phyloP scores from a whole-genome alignment of 2,888 invertebrate species.

The Harpagoxenus sublaevis region DNA sequence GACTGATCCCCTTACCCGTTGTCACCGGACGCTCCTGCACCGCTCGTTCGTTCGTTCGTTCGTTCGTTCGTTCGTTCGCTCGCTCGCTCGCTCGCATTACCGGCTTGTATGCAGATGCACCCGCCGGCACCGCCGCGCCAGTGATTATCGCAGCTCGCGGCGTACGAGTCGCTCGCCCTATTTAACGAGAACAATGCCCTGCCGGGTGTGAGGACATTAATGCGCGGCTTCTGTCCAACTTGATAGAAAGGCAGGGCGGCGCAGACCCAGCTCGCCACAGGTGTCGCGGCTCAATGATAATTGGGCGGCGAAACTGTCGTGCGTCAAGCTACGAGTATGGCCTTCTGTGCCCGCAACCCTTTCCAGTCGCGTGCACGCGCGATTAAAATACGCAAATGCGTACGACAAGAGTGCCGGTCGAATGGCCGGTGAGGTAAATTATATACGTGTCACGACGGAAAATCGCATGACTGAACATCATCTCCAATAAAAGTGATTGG shows the following conservation, averaged over 20 bases:
- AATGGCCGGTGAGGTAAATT: not conserved
- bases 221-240: slow-evolving; percentile 56
- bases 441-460: not conserved
- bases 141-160: slow-evolving; percentile 68
- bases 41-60: slow-evolving; percentile 34
- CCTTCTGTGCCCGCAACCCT: slow-evolving; percentile 21
- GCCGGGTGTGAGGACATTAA: slow-evolving; percentile 48
- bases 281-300: slow-evolving; percentile 73
- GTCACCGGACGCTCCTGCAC: slow-evolving; percentile 70
- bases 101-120: slow-evolving; percentile 79
- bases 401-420: not conserved
- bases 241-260: slow-evolving; percentile 37
- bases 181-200: slow-evolving; percentile 68
- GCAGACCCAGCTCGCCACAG: slow-evolving; percentile 32
- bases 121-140: slow-evolving; percentile 21
- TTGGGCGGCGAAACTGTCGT: slow-evolving; percentile 75
- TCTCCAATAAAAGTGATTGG: slow-evolving; percentile 4
- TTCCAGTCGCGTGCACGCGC: slow-evolving; percentile 16
- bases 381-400: slow-evolving; percentile 3
- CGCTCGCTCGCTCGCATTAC: slow-evolving; percentile 15
- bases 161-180: slow-evolving; percentile 63
- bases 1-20: slow-evolving; percentile 80
- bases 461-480: slow-evolving; percentile 9
- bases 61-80: slow-evolving; percentile 1
- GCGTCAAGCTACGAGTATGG: slow-evolving; percentile 6